Evolutionary conservation across 2,113 vertebrate genomes (phyloP), one percentile per base, ranked within the genome.

Genomic region (Anoura caudifer): DNA sequence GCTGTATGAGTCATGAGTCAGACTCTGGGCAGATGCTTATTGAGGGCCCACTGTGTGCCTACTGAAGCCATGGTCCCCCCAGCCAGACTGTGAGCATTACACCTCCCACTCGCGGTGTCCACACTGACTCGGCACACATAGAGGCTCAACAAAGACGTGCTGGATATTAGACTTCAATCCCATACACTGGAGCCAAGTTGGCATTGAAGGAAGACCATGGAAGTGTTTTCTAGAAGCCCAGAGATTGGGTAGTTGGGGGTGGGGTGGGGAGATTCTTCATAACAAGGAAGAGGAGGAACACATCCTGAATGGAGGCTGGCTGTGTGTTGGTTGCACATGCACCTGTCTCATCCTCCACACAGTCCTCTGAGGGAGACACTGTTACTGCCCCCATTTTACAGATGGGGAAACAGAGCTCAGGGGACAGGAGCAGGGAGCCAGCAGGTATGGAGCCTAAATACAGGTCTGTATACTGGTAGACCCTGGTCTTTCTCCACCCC

Each of bases 71-170:
- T 75, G 41, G 38, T 61, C 61, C 76, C 59, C 75, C n/a, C 20
- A 24, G 0, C 67, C 54, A 33, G 43, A 33, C 20, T 24, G 5
- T 38, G 54, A 75, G 36, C 20, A 7, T 33, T 31, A 26, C 1
- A 4, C 9, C 3, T 2, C 6, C 2, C 10, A 17, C 12, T 28
- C 1, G 3, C 0, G 1, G 19, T 11, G 13, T 69, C n/a, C 12
- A 47, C 26, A 20, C 54, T 56, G 45, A 28, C 72, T 82, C 15
- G 17, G 11, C 75, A 50, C 83, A 28, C 26, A 70, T 31, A 24
- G 33, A 16, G 17, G 4, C n/a, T 85, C 54, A 65, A 6, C 17
- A n/a, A 92, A n/a, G 59, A 12, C n/a, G 6, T 73, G 63, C 59
- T 43, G 6, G 11, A 41, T 75, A 9, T 43, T 59, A 56, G 41